phyloP scores from a whole-genome alignment of 30 jellyfish, hydroid and myxozoan species.

The Hydra vulgaris region DNA sequence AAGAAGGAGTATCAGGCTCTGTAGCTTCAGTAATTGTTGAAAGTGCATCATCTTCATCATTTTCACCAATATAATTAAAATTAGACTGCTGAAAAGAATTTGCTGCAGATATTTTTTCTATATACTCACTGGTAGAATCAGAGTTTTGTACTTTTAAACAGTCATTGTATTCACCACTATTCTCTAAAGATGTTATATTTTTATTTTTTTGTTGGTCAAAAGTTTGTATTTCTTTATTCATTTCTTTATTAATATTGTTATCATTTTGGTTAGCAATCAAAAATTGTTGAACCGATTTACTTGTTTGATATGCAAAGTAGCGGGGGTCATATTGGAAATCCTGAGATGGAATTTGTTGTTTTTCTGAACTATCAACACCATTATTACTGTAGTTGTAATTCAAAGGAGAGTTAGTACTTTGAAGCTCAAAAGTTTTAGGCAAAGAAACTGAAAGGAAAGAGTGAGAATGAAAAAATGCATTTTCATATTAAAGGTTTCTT shows the following conservation, averaged over 20 bases:
- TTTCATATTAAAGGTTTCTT: no score
- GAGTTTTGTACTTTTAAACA: neutral
- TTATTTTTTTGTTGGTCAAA: neutral
- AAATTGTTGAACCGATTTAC: slow-evolving; percentile 1
- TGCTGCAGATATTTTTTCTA: neutral
- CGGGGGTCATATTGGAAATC: neutral
- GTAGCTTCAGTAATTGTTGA: slow-evolving; percentile 84
- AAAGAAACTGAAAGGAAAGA: neutral
- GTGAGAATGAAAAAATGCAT: neutral
- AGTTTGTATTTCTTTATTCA: neutral
- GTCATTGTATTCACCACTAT: neutral
- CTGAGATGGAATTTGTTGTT: neutral
- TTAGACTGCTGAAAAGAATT: neutral
- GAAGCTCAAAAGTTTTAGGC: neutral
- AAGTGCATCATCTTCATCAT: slow-evolving; percentile 69
- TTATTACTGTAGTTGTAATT: neutral
- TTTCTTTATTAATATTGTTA: neutral
- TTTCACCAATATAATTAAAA: neutral
- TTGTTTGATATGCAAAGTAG: neutral
- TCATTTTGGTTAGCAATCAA: neutral
- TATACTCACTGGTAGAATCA: neutral
- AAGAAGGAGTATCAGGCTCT: slow-evolving; percentile 83
- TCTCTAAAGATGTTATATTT: neutral
- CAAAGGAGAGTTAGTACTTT: neutral
- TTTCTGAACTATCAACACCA: neutral